Percentiles rank a stretch among this genome's conserved stretches.
phyloP scores from a whole-genome alignment of 2,797 vertebrate species.

The Phataginus tetradactyla region DNA sequence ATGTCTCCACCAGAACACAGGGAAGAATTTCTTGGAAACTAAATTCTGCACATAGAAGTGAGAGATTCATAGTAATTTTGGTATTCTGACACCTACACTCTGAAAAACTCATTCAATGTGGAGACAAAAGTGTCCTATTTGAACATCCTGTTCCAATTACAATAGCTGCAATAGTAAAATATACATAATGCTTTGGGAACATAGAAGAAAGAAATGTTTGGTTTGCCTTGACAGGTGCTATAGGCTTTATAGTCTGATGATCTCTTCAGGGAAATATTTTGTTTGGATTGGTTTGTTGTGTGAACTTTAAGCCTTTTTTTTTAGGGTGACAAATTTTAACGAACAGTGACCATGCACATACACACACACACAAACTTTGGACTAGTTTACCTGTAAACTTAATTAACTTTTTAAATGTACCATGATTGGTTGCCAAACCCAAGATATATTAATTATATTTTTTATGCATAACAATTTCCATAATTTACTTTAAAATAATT shows the following conservation, averaged over 20 bases:
- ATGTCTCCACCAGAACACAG: not conserved
- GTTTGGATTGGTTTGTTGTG: not conserved
- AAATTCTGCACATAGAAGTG: not conserved
- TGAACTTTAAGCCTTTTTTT: not conserved
- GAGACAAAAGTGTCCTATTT: not conserved
- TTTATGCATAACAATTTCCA: not conserved
- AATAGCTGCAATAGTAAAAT: not conserved
- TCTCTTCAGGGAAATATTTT: not conserved
- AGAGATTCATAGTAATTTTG: not conserved
- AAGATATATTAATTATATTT: not conserved
- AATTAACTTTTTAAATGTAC: not conserved
- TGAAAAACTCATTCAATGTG: not conserved
- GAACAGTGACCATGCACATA: not conserved
- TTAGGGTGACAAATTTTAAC: not conserved
- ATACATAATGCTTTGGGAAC: not conserved
- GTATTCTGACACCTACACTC: not conserved
- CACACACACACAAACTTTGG: not conserved
- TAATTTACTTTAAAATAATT: conserved; percentile 19
- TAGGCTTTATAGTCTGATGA: not conserved
- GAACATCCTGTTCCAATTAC: not conserved
- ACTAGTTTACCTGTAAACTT: not conserved
- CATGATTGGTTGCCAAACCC: not conserved
- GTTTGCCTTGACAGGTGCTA: not conserved
- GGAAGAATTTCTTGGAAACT: not conserved
- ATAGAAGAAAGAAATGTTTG: not conserved